Evolutionary conservation across 2,797 vertebrate genomes (phyloP).

Genomic region (Melanogrammus aeglefinus): DNA sequence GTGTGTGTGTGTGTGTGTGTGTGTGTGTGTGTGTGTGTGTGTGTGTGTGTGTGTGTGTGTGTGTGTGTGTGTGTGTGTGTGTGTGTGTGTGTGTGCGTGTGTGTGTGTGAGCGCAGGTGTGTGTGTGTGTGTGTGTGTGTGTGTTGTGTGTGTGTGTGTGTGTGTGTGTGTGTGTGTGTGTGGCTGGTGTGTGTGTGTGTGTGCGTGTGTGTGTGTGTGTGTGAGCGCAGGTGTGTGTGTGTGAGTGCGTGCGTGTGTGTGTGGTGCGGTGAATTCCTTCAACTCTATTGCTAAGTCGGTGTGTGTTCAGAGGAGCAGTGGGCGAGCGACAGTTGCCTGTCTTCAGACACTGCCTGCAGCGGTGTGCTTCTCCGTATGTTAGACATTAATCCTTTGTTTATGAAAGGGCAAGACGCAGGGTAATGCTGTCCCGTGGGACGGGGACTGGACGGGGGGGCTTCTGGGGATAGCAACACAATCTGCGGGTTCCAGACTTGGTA

Average conservation of each 20-base stretch:
- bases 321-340: slow-evolving; percentile 16
- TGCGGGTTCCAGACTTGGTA: slow-evolving; percentile 1
- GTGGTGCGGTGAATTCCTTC: slow-evolving; percentile 6
- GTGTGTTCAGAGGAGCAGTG: slow-evolving; percentile 21
- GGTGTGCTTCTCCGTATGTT: slow-evolving; percentile 52
- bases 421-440: slow-evolving; percentile 39
- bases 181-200: neutral
- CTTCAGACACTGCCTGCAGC: slow-evolving; percentile 40
- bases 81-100: too few species aligned
- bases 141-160: neutral
- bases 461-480: slow-evolving; percentile 29
- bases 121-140: slow-evolving; percentile 7
- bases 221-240: neutral
- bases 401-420: slow-evolving; percentile 54
- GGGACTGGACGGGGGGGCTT: slow-evolving; percentile 26
- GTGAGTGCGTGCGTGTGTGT: slow-evolving; percentile 3
- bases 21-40: too few species aligned
- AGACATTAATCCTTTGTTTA: slow-evolving; percentile 62
- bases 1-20: too few species aligned
- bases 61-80: slow-evolving; percentile 1
- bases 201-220: neutral
- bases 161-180: neutral
- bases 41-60: neutral
- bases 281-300: neutral
- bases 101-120: neutral